Base-by-base conservation (phyloP, 2,113 vertebrate genomes). In the Spizaetus ornatus region DNA sequence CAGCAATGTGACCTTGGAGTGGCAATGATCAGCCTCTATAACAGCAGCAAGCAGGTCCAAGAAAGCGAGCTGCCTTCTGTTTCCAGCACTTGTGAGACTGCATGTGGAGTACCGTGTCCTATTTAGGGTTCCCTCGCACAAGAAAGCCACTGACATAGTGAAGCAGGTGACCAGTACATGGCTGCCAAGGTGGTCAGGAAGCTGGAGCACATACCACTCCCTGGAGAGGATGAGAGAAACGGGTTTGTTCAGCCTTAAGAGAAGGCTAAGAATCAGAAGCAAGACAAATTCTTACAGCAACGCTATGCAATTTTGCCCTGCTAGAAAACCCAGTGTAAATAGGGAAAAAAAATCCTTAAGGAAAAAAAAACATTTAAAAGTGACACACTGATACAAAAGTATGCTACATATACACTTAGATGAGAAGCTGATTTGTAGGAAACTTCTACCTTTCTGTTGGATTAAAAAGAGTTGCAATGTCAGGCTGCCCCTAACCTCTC, bases 21-120 rank as follows among this genome's bases (percentile, higher is more conserved):
- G 20, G 55, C 2, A 6, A 23, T 1, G 1, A 36, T n/a, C 29
- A 73, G 43, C 5, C 6, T 77, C 15, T 15, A 14, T 22, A 9
- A 62, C 10, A 88, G n/a, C 15, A 59, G 43, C 56, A 85, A 40
- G 34, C 12, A 48, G 10, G 7, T 31, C 27, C 20, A 61, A n/a
- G n/a, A 90, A 42, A 78, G 45, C 0, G 0, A 86, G 22, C 21
- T 6, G 5, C 59, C 62, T 69, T 53, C 70, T 88, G 32, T 26
- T 92, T 83, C 62, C 50, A 59, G 42, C 26, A 29, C 45, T 42
- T 53, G 6, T 22, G 55, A 86, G 80, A 43, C 50, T 29, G 10
- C 31, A 31, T 13, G 52, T 34, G 40, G 40, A 90, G 21, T 26
- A 31, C 11, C 0, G 2, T 32, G 59, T 38, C 63, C 91, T 90